Evolutionary conservation across 2,888 invertebrate species (phyloP).

Genomic region (Lasioglossum vierecki): DNA sequence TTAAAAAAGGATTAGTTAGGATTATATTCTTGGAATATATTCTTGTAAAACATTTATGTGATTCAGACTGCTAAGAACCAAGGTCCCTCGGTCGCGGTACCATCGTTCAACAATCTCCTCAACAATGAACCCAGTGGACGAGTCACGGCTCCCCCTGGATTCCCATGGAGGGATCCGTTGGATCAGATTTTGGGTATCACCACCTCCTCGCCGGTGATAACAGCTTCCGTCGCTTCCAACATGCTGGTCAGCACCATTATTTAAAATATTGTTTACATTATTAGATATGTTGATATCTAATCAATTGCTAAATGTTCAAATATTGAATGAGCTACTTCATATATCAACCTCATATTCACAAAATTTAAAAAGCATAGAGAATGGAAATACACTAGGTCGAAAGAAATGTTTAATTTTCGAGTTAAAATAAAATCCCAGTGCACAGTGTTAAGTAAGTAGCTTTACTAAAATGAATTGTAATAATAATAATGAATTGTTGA

Average conservation of each 20-base stretch:
- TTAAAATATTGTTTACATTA: no score
- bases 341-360: no score
- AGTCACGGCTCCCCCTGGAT: slow-evolving; percentile 78
- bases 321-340: no score
- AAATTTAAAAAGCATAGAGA: no score
- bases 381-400: no score
- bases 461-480: neutral
- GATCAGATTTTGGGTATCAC: slow-evolving; percentile 82
- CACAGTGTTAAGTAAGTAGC: no score
- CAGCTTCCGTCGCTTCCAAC: slow-evolving; percentile 80
- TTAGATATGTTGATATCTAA: no score
- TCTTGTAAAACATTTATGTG: neutral
- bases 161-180: slow-evolving; percentile 81
- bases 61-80: slow-evolving; percentile 74
- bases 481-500: neutral
- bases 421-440: no score
- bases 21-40: neutral
- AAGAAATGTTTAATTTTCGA: no score
- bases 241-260: slow-evolving; percentile 72
- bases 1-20: neutral
- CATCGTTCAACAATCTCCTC: slow-evolving; percentile 74
- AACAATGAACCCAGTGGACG: slow-evolving; percentile 68
- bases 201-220: slow-evolving; percentile 77
- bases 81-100: slow-evolving; percentile 67
- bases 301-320: no score